phyloP scores from a whole-genome alignment of 2,113 vertebrate species.

The Sminthopsis crassicaudata region DNA sequence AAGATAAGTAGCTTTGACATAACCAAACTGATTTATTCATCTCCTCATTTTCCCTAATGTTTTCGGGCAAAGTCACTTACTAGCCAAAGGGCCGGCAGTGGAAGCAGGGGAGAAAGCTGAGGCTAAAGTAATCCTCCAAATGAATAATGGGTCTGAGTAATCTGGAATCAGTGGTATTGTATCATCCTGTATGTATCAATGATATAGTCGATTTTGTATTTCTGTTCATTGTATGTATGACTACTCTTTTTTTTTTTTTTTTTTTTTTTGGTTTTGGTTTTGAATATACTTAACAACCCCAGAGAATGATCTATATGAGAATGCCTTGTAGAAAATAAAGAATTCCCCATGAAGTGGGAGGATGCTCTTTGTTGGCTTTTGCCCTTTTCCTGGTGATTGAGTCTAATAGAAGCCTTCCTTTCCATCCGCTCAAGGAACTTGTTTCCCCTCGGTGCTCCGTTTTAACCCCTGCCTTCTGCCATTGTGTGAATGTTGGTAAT shows the following conservation, averaged over 20 bases:
- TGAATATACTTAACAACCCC: background rate
- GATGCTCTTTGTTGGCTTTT: background rate
- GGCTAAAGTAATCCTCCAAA: background rate
- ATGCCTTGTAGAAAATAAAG: background rate
- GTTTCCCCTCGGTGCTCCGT: background rate
- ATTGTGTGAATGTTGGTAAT: background rate
- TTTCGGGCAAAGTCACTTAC: background rate
- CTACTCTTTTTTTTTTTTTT: background rate
- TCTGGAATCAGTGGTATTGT: background rate
- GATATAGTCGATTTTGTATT: background rate
- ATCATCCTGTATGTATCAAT: fast-evolving
- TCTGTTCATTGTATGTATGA: background rate
- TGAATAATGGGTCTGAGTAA: background rate
- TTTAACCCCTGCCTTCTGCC: background rate
- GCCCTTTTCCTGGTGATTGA: background rate
- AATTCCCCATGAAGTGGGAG: background rate
- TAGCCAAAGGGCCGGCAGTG: background rate
- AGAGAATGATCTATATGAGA: background rate
- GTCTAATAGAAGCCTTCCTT: background rate
- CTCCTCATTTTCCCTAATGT: background rate
- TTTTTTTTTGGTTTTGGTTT: background rate
- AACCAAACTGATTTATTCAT: background rate
- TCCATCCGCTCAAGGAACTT: background rate
- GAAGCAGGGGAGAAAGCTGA: background rate
- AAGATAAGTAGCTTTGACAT: too few species aligned